Evolutionary conservation across 1,140 invertebrate species (phyloP).

Genomic region (Centruroides sculpturatus): DNA sequence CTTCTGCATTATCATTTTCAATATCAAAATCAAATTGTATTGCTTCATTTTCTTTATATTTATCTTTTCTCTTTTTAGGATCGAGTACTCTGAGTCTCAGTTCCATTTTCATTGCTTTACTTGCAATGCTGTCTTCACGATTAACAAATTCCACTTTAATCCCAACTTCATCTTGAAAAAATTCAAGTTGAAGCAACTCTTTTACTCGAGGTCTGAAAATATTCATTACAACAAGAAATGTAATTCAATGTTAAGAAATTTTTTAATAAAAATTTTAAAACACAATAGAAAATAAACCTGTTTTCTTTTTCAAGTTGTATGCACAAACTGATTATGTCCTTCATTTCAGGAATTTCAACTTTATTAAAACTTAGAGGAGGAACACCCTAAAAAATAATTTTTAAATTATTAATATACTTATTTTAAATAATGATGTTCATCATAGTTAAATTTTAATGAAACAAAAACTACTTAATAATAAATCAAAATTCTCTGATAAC

Average conservation of each 20-base stretch:
- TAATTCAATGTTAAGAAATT: no score
- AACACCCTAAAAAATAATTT: slow-evolving; percentile 49
- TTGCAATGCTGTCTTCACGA: slow-evolving; percentile 43
- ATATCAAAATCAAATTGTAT: slow-evolving; percentile 98
- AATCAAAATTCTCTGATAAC: no score
- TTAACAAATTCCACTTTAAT: slow-evolving; percentile 84
- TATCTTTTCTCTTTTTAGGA: slow-evolving; percentile 85
- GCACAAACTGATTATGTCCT: slow-evolving; percentile 92
- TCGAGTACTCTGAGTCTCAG: slow-evolving; percentile 88
- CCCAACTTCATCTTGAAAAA: slow-evolving; percentile 91
- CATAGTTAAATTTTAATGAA: no score
- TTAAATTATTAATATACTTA: no score
- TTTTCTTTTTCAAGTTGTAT: slow-evolving; percentile 82
- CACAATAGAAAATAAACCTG: slow-evolving; percentile 18
- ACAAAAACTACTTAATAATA: no score
- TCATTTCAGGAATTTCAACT: slow-evolving; percentile 90
- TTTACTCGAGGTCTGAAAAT: slow-evolving; percentile 63
- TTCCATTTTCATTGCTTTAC: slow-evolving; percentile 45
- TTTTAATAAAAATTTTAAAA: no score
- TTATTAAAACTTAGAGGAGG: slow-evolving; percentile 92
- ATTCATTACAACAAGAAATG: no score
- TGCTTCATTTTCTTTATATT: slow-evolving; percentile 97
- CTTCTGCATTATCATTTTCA: slow-evolving; percentile 77
- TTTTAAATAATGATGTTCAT: no score
- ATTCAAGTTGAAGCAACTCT: slow-evolving; percentile 89